Base-by-base conservation (phyloP, 1,140 invertebrate genomes). In the Drosophila repletoides region DNA sequence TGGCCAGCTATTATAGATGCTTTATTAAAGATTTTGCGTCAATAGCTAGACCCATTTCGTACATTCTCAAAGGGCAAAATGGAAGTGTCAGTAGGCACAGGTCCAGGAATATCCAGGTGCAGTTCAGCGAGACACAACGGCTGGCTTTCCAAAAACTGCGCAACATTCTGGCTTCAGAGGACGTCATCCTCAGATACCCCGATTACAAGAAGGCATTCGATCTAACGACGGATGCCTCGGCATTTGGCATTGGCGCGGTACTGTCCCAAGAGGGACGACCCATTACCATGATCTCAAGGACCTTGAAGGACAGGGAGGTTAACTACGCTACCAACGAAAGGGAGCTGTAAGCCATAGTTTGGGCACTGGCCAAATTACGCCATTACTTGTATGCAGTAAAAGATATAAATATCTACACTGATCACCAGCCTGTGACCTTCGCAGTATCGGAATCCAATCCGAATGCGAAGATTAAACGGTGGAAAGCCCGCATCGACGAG, bases 201-300 rank as follows among this genome's bases (percentile, higher is more conserved):
- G 61, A 72, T 10, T 67, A 34, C 9, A 61, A 60, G 21, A 60
- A 46, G 28, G 19, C 38, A 5, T 74, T 74, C 12, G 67, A 74
- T 14, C 19, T 58, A 12, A 74, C 67, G 3, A 71, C 49, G 3
- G 51, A 71, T 51, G 67, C 43, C 1, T 71, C 53, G 2, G 28
- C 56, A 7, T 31, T n/a, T 17, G 63, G 31, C 9, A 28, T 68
- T 7, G 63, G 51, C 6, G 56, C 68, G 7, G 72, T 70, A 5
- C 24, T 74, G 1, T 61, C 72, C 33, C 61, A 64, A 41, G 59
- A 5, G 3, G 22, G 28, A 9, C 9, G 60, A 21, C 52, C 53
- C n/a, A 58, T 36, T 19, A 51, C 61, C 7, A 58, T 43, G 36
- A 66, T 43, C 22, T 55, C 52, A 3, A 7, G 38, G 5, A 36